phyloP scores from a whole-genome alignment of 2,888 invertebrate species.

The Fragum whitleyi region DNA sequence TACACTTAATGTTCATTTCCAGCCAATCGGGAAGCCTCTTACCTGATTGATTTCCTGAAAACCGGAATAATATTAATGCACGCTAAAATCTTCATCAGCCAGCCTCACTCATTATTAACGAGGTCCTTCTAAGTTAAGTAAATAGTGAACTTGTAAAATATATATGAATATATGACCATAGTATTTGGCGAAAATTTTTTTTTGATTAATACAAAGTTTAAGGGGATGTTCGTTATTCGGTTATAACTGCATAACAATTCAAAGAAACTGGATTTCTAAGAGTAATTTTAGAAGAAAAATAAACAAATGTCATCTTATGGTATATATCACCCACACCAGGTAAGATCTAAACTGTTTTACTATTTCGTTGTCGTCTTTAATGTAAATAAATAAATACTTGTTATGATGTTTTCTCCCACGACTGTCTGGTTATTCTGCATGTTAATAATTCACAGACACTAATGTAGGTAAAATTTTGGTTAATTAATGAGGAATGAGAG shows the following conservation, averaged over 20 bases:
- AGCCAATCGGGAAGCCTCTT: slow-evolving; percentile 50
- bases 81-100: slow-evolving; percentile 41
- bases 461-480: slow-evolving; percentile 32
- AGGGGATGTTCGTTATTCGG: no score
- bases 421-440: slow-evolving; percentile 2
- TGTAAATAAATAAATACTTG: slow-evolving; percentile 18
- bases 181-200: background rate
- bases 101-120: slow-evolving; percentile 58
- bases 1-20: slow-evolving; percentile 49
- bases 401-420: background rate
- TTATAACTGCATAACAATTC: no score
- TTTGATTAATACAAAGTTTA: background rate
- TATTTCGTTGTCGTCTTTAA: slow-evolving; percentile 10
- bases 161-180: slow-evolving; percentile 8
- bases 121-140: slow-evolving; percentile 31
- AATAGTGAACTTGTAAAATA: slow-evolving; percentile 8
- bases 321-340: slow-evolving; percentile 64
- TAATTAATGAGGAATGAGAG: slow-evolving; percentile 22
- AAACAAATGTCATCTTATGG: slow-evolving; percentile 63
- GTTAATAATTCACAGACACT: slow-evolving; percentile 27
- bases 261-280: background rate
- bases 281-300: background rate
- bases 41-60: slow-evolving; percentile 60
- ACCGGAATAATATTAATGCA: slow-evolving; percentile 59
- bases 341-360: slow-evolving; percentile 30